phyloP scores from a whole-genome alignment of 2,797 vertebrate species.

The Triplophysa bombifrons region DNA sequence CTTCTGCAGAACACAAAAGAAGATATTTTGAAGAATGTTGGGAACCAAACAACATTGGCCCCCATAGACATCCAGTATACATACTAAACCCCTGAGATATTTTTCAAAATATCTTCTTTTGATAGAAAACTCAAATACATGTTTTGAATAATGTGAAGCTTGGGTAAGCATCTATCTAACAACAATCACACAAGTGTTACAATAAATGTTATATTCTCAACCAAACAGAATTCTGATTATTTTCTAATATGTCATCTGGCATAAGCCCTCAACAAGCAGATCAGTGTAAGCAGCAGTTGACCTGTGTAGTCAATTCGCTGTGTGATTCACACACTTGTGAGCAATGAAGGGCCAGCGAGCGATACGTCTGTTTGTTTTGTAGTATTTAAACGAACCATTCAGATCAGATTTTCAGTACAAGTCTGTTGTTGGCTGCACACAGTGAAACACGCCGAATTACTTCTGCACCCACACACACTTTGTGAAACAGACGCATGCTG shows the following conservation, averaged over 20 bases:
- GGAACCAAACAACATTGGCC: too few relatives aligned
- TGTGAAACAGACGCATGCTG: slow-evolving; percentile 23
- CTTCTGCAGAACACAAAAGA: too few relatives aligned
- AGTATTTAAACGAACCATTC: slow-evolving; percentile 49
- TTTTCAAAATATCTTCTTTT: too few relatives aligned
- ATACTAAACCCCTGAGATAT: too few relatives aligned
- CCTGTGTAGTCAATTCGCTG: slow-evolving; percentile 21
- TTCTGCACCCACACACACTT: slow-evolving; percentile 19
- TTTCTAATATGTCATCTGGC: not conserved
- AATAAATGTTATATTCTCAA: not conserved
- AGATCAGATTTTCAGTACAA: slow-evolving; percentile 48
- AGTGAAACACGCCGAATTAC: slow-evolving; percentile 31
- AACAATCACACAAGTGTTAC: too few relatives aligned
- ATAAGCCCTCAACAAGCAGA: not conserved
- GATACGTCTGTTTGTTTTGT: slow-evolving; percentile 54
- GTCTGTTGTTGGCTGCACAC: slow-evolving; percentile 47
- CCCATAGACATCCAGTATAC: too few relatives aligned
- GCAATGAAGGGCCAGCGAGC: not conserved
- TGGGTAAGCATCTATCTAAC: too few relatives aligned
- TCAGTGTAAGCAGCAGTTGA: slow-evolving; percentile 27
- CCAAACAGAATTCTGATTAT: slow-evolving; percentile 1
- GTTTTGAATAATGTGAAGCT: too few relatives aligned
- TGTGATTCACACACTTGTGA: not conserved
- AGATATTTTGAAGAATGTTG: too few relatives aligned
- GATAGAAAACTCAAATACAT: too few relatives aligned